A percentile compares a stretch with the other conserved stretches of the same genome.
These are phyloP conservation scores for Leptoteleia sp. DNA, from an alignment of 1,140 invertebrate genomes.

Conservation along the genomic window DNA sequence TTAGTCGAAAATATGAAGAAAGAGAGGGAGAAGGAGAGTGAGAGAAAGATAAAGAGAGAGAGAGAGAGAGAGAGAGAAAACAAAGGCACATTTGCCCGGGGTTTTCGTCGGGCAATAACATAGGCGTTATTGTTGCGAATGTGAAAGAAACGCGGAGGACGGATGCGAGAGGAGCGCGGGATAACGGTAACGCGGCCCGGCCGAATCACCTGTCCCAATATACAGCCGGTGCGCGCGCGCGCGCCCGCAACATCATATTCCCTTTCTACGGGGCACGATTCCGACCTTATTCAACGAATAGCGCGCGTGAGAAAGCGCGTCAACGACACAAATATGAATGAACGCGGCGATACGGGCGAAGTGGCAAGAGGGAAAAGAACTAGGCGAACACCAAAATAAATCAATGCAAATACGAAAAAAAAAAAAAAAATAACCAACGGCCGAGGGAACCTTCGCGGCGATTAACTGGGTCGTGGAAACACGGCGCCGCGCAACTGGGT, in stretches of 20 bases:
- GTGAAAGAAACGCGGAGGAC: slow-evolving; percentile 41
- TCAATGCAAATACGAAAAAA: neutral
- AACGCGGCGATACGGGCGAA: neutral
- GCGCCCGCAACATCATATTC: slow-evolving; percentile 36
- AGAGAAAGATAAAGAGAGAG: neutral
- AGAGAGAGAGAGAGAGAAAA: neutral
- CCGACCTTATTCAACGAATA: slow-evolving; percentile 22
- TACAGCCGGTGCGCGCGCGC: slow-evolving; percentile 18
- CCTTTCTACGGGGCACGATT: slow-evolving; percentile 41
- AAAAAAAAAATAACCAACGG: too few relatives aligned
- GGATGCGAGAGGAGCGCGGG: slow-evolving; percentile 31
- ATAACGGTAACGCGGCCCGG: slow-evolving; percentile 56
- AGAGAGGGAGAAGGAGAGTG: too few relatives aligned
- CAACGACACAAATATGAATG: slow-evolving; percentile 20
- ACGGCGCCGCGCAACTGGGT: too few relatives aligned
- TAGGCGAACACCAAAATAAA: slow-evolving; percentile 1
- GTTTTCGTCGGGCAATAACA: slow-evolving; percentile 30
- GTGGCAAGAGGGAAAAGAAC: neutral
- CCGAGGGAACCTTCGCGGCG: too few relatives aligned
- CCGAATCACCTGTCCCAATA: slow-evolving; percentile 56
- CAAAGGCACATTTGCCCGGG: slow-evolving; percentile 30
- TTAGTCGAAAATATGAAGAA: slow-evolving; percentile 5
- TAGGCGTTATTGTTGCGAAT: slow-evolving; percentile 43
- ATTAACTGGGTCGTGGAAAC: too few relatives aligned
- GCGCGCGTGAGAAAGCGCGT: slow-evolving; percentile 27